Base-by-base conservation (phyloP, 2,888 invertebrate species). In the Andrena hattorfiana region DNA sequence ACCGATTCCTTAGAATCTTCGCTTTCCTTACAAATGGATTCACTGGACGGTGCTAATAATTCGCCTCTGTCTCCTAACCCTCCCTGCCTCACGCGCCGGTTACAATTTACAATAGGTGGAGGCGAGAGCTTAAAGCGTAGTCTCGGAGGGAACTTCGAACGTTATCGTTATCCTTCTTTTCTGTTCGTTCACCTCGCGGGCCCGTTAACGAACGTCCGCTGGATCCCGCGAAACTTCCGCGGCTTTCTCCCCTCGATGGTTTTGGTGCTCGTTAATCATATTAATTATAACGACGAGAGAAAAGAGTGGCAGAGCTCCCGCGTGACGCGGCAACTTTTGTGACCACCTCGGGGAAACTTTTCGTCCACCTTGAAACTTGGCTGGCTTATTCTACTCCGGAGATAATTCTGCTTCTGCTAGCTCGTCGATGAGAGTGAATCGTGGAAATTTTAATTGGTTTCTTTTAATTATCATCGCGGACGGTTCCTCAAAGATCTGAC, bases 211-310 rank as follows among this genome's bases (percentile, higher is more conserved):
- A 87, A 87, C 85, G 70, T 59, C 70, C 79, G 76, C 48, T 30
- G 74, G 66, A 72, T 64, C 28, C 16, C 30, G 49, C 30, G 70
- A 30, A 60, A 32, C 73, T 49, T 26, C 66, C 8, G 16, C n/a
- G 26, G n/a, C 66, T 2, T 8, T n/a, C 26, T 1, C 28, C 48
- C 5, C 30, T 5, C 71, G 86, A 81, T 67, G 82, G 78, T 76
- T 85, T 87, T n/a, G 10, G 68, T 60, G 77, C 79, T 86, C 86
- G 87, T 87, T 86, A 86, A 86, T 87, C 78, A 86, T 87, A 86
- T 86, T 82, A 87, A 86, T 86, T 86, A 87, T 63, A 85, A 75
- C 62, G 81, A 60, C 42, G 63, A n/a, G 28, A 23, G 73, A 49
- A 63, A 81, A 81, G 77, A 81, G 81, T 42, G 60, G 72, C 75